phyloP scores from a whole-genome alignment of 2,888 invertebrate genomes.

The Vesta saturnalis region DNA sequence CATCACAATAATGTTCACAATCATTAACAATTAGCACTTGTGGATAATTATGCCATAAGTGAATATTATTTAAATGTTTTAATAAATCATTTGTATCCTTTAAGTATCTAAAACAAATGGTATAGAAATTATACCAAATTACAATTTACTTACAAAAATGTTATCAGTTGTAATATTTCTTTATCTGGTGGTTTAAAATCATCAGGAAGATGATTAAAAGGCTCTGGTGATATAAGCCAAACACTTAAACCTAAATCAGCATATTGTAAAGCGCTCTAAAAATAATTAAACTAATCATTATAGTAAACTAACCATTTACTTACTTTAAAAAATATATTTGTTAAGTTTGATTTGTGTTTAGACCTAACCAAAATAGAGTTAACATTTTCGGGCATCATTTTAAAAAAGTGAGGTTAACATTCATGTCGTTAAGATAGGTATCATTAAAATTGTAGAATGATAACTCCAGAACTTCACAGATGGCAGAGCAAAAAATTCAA shows the following conservation, averaged over 20 bases:
- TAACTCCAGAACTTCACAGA: no score
- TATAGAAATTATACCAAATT: neutral
- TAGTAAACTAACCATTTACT: no score
- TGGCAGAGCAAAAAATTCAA: no score
- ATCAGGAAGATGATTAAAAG: constrained; percentile 53
- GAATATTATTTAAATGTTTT: neutral
- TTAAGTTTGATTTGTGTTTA: no score
- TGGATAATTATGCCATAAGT: constrained; percentile 3
- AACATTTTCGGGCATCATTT: no score
- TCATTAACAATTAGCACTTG: neutral
- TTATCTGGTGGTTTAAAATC: constrained; percentile 51
- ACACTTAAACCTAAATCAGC: constrained; percentile 55
- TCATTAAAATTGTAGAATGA: no score
- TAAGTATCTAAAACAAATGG: neutral
- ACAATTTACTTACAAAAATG: constrained; percentile 55
- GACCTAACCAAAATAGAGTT: no score
- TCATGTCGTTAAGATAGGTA: no score
- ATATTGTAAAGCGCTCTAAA: constrained; percentile 54
- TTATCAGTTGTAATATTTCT: constrained; percentile 54
- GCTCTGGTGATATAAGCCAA: constrained; percentile 56
- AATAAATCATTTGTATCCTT: neutral
- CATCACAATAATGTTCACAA: neutral
- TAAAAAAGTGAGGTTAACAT: no score
- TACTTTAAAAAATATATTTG: no score
- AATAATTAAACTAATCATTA: no score